Percentiles rank a stretch among this genome's conserved stretches.
Conservation (phyloP, 1,140 invertebrate species). For the Cydia pomonella region DNA sequence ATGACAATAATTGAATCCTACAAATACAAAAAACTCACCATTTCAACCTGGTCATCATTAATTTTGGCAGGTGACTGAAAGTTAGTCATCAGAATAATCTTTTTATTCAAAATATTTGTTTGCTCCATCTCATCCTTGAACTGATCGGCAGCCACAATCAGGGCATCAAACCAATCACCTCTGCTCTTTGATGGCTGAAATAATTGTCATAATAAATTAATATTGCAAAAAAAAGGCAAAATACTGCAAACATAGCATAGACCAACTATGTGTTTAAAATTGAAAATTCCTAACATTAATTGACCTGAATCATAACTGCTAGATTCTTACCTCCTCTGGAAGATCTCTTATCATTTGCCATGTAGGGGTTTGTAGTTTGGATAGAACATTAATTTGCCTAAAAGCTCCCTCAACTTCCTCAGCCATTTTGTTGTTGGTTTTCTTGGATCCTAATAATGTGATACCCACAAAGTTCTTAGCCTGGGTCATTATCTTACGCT, state of each 20-base stretch:
- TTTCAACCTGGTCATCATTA: conserved; percentile 51
- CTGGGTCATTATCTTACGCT: conserved; percentile 74
- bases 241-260: too few relatives aligned
- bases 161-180: conserved; percentile 73
- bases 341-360: conserved; percentile 70
- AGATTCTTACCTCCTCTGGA: conserved; percentile 55
- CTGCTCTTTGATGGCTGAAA: conserved; percentile 63
- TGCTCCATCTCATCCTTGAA: conserved; percentile 53
- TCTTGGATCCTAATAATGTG: conserved; percentile 68
- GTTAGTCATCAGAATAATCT: conserved; percentile 76
- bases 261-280: too few relatives aligned
- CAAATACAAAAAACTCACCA: conserved; percentile 43
- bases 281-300: too few relatives aligned
- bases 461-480: conserved; percentile 65
- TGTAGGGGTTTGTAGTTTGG: conserved; percentile 56
- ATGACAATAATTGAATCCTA: conserved; percentile 12
- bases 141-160: conserved; percentile 69
- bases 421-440: conserved; percentile 63
- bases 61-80: conserved; percentile 57
- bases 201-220: background rate
- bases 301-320: too few relatives aligned
- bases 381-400: conserved; percentile 57
- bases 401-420: conserved; percentile 50
- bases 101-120: conserved; percentile 60
- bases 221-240: background rate